phyloP scores from a whole-genome alignment of 2,888 invertebrate species.

The Trissoscelio sp. region DNA sequence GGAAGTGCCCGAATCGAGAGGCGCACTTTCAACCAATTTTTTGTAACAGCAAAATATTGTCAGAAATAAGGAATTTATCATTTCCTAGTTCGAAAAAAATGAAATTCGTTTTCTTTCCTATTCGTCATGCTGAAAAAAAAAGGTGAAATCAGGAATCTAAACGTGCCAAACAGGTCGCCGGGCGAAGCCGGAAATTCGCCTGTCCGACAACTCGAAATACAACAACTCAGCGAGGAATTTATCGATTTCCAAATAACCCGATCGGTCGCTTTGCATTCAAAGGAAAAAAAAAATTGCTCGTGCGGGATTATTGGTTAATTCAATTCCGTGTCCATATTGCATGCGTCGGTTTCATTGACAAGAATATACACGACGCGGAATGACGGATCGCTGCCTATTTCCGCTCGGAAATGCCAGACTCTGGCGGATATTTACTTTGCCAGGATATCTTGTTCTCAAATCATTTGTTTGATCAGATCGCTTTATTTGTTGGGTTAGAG shows the following conservation, averaged over 20 bases:
- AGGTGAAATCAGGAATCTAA: conserved; percentile 37
- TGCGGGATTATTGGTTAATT: conserved; percentile 13
- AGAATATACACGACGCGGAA: not conserved
- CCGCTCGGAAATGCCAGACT: conserved; percentile 33
- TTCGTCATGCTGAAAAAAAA: conserved; percentile 13
- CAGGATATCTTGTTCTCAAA: conserved; percentile 7
- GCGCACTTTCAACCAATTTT: conserved; percentile 27
- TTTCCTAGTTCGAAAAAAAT: not conserved
- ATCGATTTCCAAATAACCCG: conserved; percentile 42
- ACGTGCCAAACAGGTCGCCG: conserved; percentile 30
- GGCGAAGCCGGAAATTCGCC: conserved; percentile 47
- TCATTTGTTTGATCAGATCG: conserved; percentile 30
- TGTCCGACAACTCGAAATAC: conserved; percentile 19
- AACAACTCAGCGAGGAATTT: conserved; percentile 30
- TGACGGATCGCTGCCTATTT: conserved; percentile 40
- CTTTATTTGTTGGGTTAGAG: conserved; percentile 36
- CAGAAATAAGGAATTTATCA: not conserved
- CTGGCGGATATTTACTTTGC: conserved; percentile 31
- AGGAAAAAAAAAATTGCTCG: not conserved
- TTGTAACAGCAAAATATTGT: too few species aligned
- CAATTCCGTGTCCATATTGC: conserved; percentile 8
- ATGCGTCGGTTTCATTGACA: conserved; percentile 18
- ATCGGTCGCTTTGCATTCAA: conserved; percentile 10
- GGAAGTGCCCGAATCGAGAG: conserved; percentile 12
- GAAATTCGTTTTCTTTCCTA: not conserved